Percentiles rank a stretch among this genome's conserved stretches.
Conservation (phyloP, 2,888 invertebrate species). For the Pilophorus perplexus region DNA sequence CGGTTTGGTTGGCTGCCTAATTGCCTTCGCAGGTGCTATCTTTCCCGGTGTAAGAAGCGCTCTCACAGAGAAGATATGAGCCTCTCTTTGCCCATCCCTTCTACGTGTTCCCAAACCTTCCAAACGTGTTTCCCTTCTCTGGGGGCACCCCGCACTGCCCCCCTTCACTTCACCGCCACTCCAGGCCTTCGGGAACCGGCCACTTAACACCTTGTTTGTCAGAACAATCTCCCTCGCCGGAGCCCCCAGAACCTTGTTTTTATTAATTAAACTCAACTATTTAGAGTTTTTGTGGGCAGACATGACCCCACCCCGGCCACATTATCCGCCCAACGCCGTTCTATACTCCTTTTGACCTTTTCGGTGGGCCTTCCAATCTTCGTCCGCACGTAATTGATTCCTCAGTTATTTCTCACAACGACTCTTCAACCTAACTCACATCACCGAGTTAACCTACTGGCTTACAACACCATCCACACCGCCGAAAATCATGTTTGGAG, state of each 20-base stretch:
- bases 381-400: constrained; percentile 6
- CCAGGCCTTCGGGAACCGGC: constrained; percentile 38
- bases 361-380: background rate
- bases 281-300: constrained; percentile 38
- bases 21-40: background rate
- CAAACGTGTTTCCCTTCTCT: background rate
- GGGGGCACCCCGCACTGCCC: constrained; percentile 19
- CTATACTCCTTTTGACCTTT: background rate
- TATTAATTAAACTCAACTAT: constrained; percentile 40
- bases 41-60: too few relatives aligned
- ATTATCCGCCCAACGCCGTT: constrained; percentile 11
- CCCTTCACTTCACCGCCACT: too few relatives aligned
- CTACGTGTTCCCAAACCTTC: background rate
- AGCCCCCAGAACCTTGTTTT: constrained; percentile 33
- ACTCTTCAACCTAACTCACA: too few relatives aligned
- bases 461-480: background rate
- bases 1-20: too few relatives aligned
- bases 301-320: constrained; percentile 31
- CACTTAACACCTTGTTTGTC: constrained; percentile 41
- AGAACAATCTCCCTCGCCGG: constrained; percentile 32
- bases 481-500: too few relatives aligned
- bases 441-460: background rate
- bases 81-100: constrained; percentile 5
- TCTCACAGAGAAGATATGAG: too few relatives aligned
- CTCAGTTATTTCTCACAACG: too few relatives aligned